A percentile compares a stretch with the other conserved stretches of the same genome.
phyloP scores from a whole-genome alignment of 2,888 invertebrate genomes.

The Agrochola lychnidis region DNA sequence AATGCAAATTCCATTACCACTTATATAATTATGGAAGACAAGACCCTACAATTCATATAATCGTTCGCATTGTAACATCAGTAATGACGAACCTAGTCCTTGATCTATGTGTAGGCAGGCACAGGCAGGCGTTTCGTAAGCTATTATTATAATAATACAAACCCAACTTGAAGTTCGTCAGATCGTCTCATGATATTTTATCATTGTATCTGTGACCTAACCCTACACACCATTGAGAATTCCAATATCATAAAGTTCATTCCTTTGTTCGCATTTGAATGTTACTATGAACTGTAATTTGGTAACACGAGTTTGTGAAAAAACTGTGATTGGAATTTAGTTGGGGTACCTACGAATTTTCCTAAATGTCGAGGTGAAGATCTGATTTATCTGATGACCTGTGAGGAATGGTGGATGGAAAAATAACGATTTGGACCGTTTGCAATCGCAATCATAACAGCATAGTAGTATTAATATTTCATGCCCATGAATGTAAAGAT shows the following conservation, averaged over 20 bases:
- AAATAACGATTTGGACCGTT: conserved; percentile 31
- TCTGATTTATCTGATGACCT: conserved; percentile 60
- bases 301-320: conserved; percentile 50
- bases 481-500: conserved; percentile 37
- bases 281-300: conserved; percentile 53
- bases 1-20: conserved; percentile 43
- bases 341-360: conserved; percentile 40
- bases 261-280: conserved; percentile 66
- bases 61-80: conserved; percentile 80
- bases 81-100: conserved; percentile 82
- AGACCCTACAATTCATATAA: conserved; percentile 77
- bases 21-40: conserved; percentile 57
- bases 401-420: conserved; percentile 45
- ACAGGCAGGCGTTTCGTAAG: conserved; percentile 81
- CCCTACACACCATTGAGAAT: conserved; percentile 68
- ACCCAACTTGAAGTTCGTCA: conserved; percentile 77
- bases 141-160: conserved; percentile 81
- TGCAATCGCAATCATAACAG: conserved; percentile 24
- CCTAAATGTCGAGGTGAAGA: conserved; percentile 57
- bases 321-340: conserved; percentile 50
- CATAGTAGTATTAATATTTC: conserved; percentile 33
- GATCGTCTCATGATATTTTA: conserved; percentile 76
- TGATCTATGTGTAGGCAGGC: conserved; percentile 84
- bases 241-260: conserved; percentile 67
- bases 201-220: conserved; percentile 73